Conservation (phyloP, 2,888 invertebrate species). For the Netelia inedita region DNA sequence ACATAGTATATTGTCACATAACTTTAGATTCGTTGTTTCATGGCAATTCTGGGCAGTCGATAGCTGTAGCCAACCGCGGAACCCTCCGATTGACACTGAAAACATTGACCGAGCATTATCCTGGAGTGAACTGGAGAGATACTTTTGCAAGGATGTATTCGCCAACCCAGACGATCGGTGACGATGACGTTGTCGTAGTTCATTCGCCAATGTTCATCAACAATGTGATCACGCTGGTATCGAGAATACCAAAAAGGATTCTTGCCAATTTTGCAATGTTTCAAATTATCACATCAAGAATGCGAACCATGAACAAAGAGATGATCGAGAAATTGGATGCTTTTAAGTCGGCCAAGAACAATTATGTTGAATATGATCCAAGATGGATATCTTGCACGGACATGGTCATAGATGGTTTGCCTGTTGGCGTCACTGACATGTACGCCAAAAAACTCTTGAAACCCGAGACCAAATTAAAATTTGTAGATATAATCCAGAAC, state of each 20-base stretch:
- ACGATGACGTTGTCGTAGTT: conserved; percentile 92
- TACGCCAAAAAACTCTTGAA: too few relatives aligned
- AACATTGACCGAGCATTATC: conserved; percentile 91
- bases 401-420: too few relatives aligned
- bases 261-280: conserved; percentile 97
- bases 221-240: conserved; percentile 89
- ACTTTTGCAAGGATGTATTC: conserved; percentile 94
- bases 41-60: too few relatives aligned
- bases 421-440: too few relatives aligned
- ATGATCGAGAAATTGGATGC: conserved; percentile 91
- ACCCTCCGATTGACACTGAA: conserved; percentile 93
- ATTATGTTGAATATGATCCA: conserved; percentile 92
- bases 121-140: conserved; percentile 92
- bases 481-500: conserved; percentile 80
- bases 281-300: conserved; percentile 93
- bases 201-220: conserved; percentile 93
- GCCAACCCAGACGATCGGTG: conserved; percentile 86
- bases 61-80: too few relatives aligned
- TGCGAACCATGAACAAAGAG: conserved; percentile 91
- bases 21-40: too few relatives aligned
- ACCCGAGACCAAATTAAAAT: conserved; percentile 92
- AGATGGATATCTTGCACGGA: conserved; percentile 97
- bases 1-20: too few relatives aligned
- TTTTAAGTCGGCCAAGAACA: conserved; percentile 88
- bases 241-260: conserved; percentile 87